Conservation (phyloP, 1,140 invertebrate species). For the Musca vetustissima region DNA sequence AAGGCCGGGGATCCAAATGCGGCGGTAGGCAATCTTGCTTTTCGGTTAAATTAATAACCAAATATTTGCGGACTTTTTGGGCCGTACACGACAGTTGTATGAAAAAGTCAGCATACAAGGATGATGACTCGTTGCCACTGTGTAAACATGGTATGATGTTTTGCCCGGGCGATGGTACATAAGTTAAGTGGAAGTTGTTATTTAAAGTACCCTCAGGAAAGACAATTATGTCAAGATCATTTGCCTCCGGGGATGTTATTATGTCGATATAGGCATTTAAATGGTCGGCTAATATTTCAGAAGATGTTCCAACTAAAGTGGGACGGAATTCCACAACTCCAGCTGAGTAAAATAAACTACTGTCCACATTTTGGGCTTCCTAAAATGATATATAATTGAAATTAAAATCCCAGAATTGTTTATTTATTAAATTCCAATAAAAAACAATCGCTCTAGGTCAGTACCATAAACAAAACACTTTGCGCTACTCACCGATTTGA, state of each 20-base stretch:
- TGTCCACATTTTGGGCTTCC: constrained; percentile 34
- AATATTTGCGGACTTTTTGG: constrained; percentile 48
- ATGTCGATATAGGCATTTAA: constrained; percentile 40
- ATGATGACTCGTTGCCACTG: not conserved
- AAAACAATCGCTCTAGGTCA: too few relatives aligned
- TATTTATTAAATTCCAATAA: not conserved
- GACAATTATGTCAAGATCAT: constrained; percentile 72
- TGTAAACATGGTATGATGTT: constrained; percentile 21
- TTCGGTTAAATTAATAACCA: constrained; percentile 77
- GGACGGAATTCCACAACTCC: constrained; percentile 59
- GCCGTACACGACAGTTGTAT: constrained; percentile 41
- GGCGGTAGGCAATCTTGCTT: constrained; percentile 58
- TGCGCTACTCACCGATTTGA: too few relatives aligned
- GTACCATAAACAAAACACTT: too few relatives aligned
- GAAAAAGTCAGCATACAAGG: constrained; percentile 37
- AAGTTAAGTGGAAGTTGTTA: constrained; percentile 36
- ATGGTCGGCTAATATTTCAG: constrained; percentile 39
- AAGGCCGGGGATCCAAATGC: constrained; percentile 25
- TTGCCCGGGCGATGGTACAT: constrained; percentile 33
- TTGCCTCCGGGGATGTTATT: constrained; percentile 30
- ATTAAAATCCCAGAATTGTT: not conserved
- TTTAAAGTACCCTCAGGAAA: constrained; percentile 73
- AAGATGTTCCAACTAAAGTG: constrained; percentile 27
- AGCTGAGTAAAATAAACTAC: constrained; percentile 56
- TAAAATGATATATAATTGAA: constrained; percentile 37